A percentile compares a stretch with the other conserved stretches of the same genome.
Conservation (phyloP, 2,113 vertebrate species). For the Bos taurus region ARS-UCD2.0 NC_037347.1:43438501-43439000, state of each 20-base stretch:
- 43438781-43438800: background rate
- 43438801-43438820: background rate
- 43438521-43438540: background rate
- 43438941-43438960: background rate
- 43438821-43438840: background rate
- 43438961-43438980: background rate
- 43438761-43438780: background rate
- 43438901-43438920: background rate
- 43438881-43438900: background rate
- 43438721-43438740: background rate
- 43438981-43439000: background rate
- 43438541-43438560: background rate
- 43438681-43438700: background rate
- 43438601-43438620: background rate
- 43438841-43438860: fast-evolving
- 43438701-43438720: background rate
- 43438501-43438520: background rate
- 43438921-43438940: background rate
- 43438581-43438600: background rate
- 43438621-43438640: background rate
- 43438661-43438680: background rate
- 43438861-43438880: background rate
- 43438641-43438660: background rate
- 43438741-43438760: background rate
- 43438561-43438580: background rate